Evolutionary conservation across 1,140 invertebrate species (phyloP).

Genomic region (Drosophila parabipectinata): DNA sequence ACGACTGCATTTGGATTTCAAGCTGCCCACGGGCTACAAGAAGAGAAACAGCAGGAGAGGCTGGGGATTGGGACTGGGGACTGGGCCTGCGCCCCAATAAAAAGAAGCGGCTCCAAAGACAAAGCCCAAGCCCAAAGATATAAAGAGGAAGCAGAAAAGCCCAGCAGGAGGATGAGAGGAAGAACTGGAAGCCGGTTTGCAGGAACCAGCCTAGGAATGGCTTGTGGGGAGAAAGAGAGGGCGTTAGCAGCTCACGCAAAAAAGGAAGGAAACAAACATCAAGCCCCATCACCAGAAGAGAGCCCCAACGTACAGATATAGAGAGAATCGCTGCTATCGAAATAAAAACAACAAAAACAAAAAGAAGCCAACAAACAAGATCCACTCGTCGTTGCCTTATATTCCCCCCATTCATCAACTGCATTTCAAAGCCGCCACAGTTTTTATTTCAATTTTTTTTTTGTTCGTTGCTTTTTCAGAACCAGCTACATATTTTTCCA

Average conservation of each 20-base stretch:
- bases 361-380: constrained; percentile 37
- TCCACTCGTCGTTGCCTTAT: constrained; percentile 48
- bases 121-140: not conserved
- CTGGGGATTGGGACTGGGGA: constrained; percentile 13
- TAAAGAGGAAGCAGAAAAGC: constrained; percentile 7
- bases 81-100: constrained; percentile 10
- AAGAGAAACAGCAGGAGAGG: constrained; percentile 12
- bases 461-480: constrained; percentile 47
- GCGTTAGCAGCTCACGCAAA: constrained; percentile 43
- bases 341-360: constrained; percentile 40
- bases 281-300: constrained; percentile 43
- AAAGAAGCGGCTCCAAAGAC: constrained; percentile 27
- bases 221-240: constrained; percentile 5
- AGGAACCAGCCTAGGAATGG: constrained; percentile 59
- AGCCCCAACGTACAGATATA: constrained; percentile 13
- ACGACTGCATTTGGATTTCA: constrained; percentile 36
- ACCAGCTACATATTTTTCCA: constrained; percentile 62
- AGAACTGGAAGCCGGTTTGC: constrained; percentile 66
- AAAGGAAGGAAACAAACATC: constrained; percentile 80
- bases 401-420: constrained; percentile 77
- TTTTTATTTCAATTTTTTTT: constrained; percentile 42
- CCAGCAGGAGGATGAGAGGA: constrained; percentile 7
- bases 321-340: constrained; percentile 41
- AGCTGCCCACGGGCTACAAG: constrained; percentile 66
- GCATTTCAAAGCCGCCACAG: constrained; percentile 71